These are phyloP conservation scores for Drosophila mayaguana DNA, from an alignment of 2,888 invertebrate species.

Conservation along the genomic window DNA sequence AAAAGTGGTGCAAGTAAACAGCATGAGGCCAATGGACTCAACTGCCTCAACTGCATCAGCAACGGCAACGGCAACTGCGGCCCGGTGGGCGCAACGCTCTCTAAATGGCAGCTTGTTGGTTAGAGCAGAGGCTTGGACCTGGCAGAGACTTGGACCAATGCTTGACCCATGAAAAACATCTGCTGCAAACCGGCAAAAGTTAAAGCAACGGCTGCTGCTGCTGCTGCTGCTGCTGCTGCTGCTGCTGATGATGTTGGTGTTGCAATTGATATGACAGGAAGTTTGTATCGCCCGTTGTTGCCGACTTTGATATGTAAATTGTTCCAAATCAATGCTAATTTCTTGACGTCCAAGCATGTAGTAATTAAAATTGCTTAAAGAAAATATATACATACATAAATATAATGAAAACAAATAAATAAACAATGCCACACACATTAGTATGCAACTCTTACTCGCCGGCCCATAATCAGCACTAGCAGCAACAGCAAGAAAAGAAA, in stretches of 20 bases:
- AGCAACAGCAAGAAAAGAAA: slow-evolving; percentile 70
- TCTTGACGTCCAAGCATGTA: slow-evolving; percentile 42
- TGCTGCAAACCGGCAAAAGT: slow-evolving; percentile 60
- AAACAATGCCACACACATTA: slow-evolving; percentile 62
- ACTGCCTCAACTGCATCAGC: slow-evolving; percentile 25
- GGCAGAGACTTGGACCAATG: slow-evolving; percentile 28
- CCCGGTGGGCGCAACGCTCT: slow-evolving; percentile 54
- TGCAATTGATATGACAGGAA: slow-evolving; percentile 50
- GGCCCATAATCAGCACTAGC: slow-evolving; percentile 45
- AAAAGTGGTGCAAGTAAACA: slow-evolving; percentile 79
- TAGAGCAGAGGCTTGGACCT: slow-evolving; percentile 22
- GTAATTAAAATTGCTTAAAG: slow-evolving; percentile 71
- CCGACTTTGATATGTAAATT: slow-evolving; percentile 77
- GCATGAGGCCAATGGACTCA: slow-evolving; percentile 80
- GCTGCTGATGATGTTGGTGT: slow-evolving; percentile 36
- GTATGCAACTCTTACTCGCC: slow-evolving; percentile 83
- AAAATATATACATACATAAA: background rate
- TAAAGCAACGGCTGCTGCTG: slow-evolving; percentile 40
- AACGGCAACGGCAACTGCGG: slow-evolving; percentile 11
- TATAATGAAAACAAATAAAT: slow-evolving; percentile 21
- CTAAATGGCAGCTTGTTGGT: slow-evolving; percentile 67
- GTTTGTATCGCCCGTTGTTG: slow-evolving; percentile 41
- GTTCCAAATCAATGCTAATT: slow-evolving; percentile 75
- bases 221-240: slow-evolving; percentile 28
- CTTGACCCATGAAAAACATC: slow-evolving; percentile 78